A percentile compares a stretch with the other conserved stretches of the same genome.
These are phyloP conservation scores for Stratiolaelaps scimitus DNA, from an alignment of 1,140 invertebrate species.

Conservation along the genomic window DNA sequence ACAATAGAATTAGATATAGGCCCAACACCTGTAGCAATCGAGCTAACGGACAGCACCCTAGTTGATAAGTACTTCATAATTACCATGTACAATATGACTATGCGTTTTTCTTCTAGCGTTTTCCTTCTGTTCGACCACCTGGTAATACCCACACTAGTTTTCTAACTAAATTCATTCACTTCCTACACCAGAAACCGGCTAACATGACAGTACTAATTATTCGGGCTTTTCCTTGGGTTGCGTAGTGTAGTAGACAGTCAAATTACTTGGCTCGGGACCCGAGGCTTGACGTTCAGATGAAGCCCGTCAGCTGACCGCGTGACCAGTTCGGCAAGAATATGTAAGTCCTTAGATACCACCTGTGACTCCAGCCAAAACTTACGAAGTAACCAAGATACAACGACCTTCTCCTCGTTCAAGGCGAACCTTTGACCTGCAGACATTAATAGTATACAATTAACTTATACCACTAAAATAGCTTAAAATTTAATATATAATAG, in stretches of 20 bases:
- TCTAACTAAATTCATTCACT: background rate
- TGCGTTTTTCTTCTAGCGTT: background rate
- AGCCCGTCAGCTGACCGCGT: constrained; percentile 37
- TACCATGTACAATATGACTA: too few species aligned
- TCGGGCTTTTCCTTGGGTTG: background rate
- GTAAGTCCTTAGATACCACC: constrained; percentile 35
- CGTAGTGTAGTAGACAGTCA: background rate
- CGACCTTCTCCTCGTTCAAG: constrained; percentile 47
- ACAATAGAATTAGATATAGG: too few species aligned
- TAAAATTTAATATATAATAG: background rate
- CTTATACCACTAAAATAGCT: too few species aligned
- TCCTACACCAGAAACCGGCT: background rate
- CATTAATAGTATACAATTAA: background rate
- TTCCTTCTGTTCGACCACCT: background rate
- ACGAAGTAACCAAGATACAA: constrained; percentile 43
- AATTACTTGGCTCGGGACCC: background rate
- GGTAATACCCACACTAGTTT: background rate
- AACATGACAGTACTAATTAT: background rate
- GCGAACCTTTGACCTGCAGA: constrained; percentile 36
- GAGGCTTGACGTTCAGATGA: constrained; percentile 13
- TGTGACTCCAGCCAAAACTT: constrained; percentile 35
- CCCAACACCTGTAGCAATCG: too few species aligned
- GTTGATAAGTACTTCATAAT: too few species aligned
- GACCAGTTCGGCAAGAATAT: constrained; percentile 37
- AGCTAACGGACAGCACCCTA: too few species aligned